These are phyloP conservation scores for Pyxicephalus adspersus DNA, from an alignment of 2,113 vertebrate genomes.

Conservation along the genomic window DNA sequence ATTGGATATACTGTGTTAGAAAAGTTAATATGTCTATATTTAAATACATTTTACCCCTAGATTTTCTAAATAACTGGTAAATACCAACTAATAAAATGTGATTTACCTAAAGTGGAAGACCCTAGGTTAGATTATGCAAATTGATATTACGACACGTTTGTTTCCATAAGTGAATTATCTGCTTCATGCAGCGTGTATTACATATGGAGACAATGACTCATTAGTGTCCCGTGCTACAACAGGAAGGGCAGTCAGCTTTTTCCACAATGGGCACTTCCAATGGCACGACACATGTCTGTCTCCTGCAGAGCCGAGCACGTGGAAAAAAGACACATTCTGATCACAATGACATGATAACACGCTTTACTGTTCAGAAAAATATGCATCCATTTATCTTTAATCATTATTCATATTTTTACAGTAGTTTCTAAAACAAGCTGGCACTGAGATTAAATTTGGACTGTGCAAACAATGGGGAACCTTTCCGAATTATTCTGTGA, in stretches of 20 bases:
- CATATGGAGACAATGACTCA: conserved; percentile 34
- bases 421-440: neutral
- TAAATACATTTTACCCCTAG: too few relatives aligned
- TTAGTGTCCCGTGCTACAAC: conserved; percentile 6
- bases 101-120: neutral
- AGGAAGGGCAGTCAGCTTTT: conserved; percentile 36
- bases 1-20: too few relatives aligned
- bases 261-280: conserved; percentile 36
- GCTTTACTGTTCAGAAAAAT: neutral
- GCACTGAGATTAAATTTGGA: neutral
- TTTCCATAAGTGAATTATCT: conserved; percentile 22
- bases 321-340: conserved; percentile 36
- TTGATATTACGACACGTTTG: neutral
- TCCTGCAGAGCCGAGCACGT: neutral
- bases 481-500: neutral
- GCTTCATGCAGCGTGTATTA: conserved; percentile 5
- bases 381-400: conserved; percentile 1
- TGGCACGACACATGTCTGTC: conserved; percentile 24
- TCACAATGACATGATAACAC: conserved; percentile 14
- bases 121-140: conserved; percentile 4
- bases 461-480: neutral
- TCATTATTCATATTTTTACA: conserved; percentile 31
- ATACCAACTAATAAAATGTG: too few relatives aligned
- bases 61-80: too few relatives aligned
- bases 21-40: too few relatives aligned